phyloP scores from a whole-genome alignment of 2,888 invertebrate species.

The Asteroscopus sphinx region DNA sequence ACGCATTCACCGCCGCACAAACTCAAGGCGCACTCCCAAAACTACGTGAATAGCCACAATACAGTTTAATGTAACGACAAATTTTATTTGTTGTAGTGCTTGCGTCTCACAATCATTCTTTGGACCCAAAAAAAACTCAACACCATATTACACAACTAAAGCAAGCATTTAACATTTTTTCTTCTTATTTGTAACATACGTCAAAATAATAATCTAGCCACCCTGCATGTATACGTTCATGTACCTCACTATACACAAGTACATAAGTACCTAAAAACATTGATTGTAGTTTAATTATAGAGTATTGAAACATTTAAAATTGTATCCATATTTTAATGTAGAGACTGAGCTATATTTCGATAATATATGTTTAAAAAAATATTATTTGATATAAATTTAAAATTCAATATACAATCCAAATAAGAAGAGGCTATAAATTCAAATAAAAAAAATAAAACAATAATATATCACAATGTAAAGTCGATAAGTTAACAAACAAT shows the following conservation, averaged over 20 bases:
- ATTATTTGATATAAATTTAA: slow-evolving; percentile 54
- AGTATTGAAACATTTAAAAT: slow-evolving; percentile 18
- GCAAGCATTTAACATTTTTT: slow-evolving; percentile 16
- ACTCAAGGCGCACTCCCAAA: slow-evolving; percentile 57
- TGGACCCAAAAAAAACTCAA: slow-evolving; percentile 65
- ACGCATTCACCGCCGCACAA: slow-evolving; percentile 69
- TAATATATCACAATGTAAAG: slow-evolving; percentile 59
- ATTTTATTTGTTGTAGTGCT: slow-evolving; percentile 32
- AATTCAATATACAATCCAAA: slow-evolving; percentile 58
- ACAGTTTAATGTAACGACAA: slow-evolving; percentile 31
- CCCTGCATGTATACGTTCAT: slow-evolving; percentile 18
- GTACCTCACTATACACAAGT: slow-evolving; percentile 14
- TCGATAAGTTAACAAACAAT: slow-evolving; percentile 51
- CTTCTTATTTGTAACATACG: slow-evolving; percentile 16
- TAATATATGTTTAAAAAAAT: slow-evolving; percentile 49
- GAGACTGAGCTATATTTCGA: slow-evolving; percentile 35
- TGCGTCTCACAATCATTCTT: slow-evolving; percentile 51
- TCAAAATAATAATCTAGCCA: slow-evolving; percentile 26
- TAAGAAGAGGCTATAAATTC: slow-evolving; percentile 55
- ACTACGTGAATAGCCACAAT: slow-evolving; percentile 43
- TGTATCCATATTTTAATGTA: slow-evolving; percentile 20
- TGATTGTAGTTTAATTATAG: slow-evolving; percentile 17
- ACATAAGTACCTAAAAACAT: slow-evolving; percentile 13
- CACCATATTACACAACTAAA: slow-evolving; percentile 33
- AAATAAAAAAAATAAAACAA: slow-evolving; percentile 54